phyloP scores from a whole-genome alignment of 2,888 invertebrate genomes.

The Amphipoea oculea region DNA sequence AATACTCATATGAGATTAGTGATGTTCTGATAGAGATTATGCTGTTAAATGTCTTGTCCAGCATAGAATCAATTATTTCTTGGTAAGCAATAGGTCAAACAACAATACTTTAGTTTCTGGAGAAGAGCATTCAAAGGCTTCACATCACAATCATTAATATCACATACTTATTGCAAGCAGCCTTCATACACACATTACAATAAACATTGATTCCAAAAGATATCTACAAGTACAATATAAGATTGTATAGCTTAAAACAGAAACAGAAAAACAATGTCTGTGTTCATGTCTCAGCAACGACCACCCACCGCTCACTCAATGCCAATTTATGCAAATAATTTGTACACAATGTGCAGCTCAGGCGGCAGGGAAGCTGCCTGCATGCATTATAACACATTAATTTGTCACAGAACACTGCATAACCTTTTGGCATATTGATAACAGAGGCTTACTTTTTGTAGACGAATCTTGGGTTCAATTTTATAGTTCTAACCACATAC shows the following conservation, averaged over 20 bases:
- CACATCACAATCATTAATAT: constrained; percentile 1
- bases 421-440: constrained; percentile 61
- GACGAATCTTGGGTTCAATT: constrained; percentile 15
- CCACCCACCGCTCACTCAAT: constrained; percentile 72
- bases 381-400: constrained; percentile 63
- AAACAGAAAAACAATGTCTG: constrained; percentile 65
- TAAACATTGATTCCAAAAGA: constrained; percentile 10
- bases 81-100: not conserved
- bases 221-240: not conserved
- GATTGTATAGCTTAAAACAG: constrained; percentile 33
- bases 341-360: constrained; percentile 69
- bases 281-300: constrained; percentile 35
- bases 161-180: not conserved
- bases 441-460: constrained; percentile 21
- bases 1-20: not conserved
- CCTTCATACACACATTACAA: constrained; percentile 1
- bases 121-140: not conserved
- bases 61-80: not conserved
- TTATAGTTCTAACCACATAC: constrained; percentile 14
- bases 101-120: not conserved
- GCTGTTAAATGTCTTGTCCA: not conserved
- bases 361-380: constrained; percentile 63
- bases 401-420: constrained; percentile 53
- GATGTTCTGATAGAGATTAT: not conserved
- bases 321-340: constrained; percentile 77